Base-by-base conservation (phyloP, 2,888 invertebrate species). In the Bombylius major region DNA sequence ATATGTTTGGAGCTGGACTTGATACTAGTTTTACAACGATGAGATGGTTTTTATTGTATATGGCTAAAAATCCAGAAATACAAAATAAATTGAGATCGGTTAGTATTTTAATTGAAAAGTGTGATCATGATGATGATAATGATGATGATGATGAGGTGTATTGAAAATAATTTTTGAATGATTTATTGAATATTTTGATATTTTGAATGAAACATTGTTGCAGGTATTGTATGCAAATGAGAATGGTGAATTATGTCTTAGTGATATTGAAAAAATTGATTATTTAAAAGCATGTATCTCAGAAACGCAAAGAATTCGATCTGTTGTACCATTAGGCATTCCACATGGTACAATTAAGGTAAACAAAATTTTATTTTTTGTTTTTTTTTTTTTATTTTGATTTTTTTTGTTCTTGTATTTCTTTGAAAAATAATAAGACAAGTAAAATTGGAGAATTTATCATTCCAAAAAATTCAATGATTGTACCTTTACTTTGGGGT, bases 1-100 rank as follows among this genome's bases (percentile, higher is more conserved):
- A 93, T 71, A 76, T 92, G 66, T 89, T 89, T 66, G 90, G 91
- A 0, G 92, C 92, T 13, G 89, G 90, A 5, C 78, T 89, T 53
- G 93, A 93, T 65, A 92, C 93, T 0, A 86, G 89, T 0, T 73
- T 88, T 56, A 82, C 86, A 0, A 88, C 90, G 0, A 67, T 92
- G 39, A 78, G 87, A 39, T 93, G 93, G 93, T 84, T 87, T 65
- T 70, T 92, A 14, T 75, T 92, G 23, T 88, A 82, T 62, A 79
- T 93, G 79, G 86, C 89, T 1, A 73, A 79, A 47, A 70, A 87
- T 71, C 82, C 80, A 4, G 75, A 80, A 1, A 79, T 76, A 42
- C 77, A 89, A 81, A 76, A 78, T 57, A 62, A 64, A 8, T 56
- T 73, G n/a, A 64, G 68, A 57, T 47, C 52, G 56, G 69, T 68